Base-by-base conservation (phyloP, 2,888 invertebrate genomes). In the Agelastica alni region DNA sequence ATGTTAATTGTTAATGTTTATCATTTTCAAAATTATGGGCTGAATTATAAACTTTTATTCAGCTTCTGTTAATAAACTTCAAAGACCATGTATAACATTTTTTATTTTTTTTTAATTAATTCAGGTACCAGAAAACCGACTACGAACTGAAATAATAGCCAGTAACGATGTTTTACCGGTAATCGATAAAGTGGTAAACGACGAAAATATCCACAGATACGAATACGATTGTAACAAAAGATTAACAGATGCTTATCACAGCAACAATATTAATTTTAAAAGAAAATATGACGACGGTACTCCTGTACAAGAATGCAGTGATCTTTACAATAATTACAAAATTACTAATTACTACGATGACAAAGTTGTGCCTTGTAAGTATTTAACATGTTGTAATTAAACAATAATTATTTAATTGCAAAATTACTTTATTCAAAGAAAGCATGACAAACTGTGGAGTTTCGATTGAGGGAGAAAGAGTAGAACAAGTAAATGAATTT, bases 111-210 rank as follows among this genome's bases (percentile, higher is more conserved):
- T n/a, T n/a, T 9, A 39, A 13, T 17, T 32, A 41, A 51, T 64
- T 52, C 36, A 70, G 70, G 68, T 68, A 63, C 70, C 70, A 64
- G 66, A 68, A 41, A 62, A 60, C 61, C 59, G 61, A 53, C 55
- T 51, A 42, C 56, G 62, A 44, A 53, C 46, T 41, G 60, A 62
- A 3, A 20, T 17, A 28, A 28, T 49, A 42, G 20, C 43, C 28
- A 52, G 45, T 39, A 53, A 54, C 42, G 51, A 53, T 10, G 10
- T 30, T 28, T 31, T 51, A 31, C 43, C 22, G 17, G 17, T 34
- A 34, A 32, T 42, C 49, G 58, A 56, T 20, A 58, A 44, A 52
- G 12, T 54, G 31, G 16, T 53, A 43, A 54, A 43, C 45, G 51
- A 58, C 34, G 51, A 44, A 26, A 46, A 28, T 39, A 42, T 39